phyloP scores from a whole-genome alignment of 2,888 invertebrate genomes.

The Keiferia lycopersicella region DNA sequence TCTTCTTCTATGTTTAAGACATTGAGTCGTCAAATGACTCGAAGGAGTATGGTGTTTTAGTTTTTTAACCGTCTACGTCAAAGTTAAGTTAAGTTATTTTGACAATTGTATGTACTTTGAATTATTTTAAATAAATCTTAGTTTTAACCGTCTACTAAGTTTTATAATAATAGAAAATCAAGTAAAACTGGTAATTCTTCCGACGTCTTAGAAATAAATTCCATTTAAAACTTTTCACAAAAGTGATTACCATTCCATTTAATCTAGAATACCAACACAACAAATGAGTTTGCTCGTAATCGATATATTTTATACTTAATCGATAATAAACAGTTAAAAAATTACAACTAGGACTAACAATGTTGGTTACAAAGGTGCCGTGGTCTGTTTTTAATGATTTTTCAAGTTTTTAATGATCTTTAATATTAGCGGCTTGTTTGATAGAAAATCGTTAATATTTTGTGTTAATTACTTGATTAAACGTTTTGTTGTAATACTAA shows the following conservation, averaged over 20 bases:
- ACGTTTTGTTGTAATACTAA: background rate
- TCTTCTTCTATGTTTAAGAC: no score
- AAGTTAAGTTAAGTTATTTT: no score
- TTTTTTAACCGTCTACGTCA: no score
- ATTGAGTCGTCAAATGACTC: no score
- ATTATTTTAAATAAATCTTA: no score
- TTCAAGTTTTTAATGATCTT: background rate
- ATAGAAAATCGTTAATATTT: background rate
- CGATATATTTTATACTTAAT: background rate
- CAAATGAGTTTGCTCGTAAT: background rate
- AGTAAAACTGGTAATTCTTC: no score
- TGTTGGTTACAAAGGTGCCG: conserved; percentile 10
- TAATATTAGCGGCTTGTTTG: background rate
- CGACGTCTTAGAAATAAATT: no score
- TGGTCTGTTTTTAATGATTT: background rate
- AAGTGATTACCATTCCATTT: background rate
- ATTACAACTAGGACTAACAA: conserved; percentile 1
- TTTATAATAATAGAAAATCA: no score
- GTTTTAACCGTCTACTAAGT: no score
- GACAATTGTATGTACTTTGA: no score
- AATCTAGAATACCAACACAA: background rate
- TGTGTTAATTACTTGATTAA: background rate
- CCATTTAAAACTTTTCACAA: no score
- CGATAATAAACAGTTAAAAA: background rate
- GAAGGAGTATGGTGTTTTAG: no score